Evolutionary conservation across 2,113 vertebrate species (phyloP).

Genomic region (Eudyptes chrysolophus): DNA sequence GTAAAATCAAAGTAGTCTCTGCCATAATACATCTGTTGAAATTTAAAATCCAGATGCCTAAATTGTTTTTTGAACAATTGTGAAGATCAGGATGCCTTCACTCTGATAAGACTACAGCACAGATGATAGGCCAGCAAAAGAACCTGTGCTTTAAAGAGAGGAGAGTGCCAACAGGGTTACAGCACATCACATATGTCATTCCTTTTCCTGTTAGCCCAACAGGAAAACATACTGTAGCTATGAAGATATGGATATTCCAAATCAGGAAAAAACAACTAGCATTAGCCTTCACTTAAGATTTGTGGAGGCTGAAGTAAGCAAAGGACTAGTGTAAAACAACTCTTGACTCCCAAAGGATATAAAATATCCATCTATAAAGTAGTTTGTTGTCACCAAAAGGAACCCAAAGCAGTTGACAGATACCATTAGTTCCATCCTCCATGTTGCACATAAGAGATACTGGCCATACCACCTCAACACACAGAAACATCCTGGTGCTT

Average conservation of each 20-base stretch:
- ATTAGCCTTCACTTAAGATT: background rate
- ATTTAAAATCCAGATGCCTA: background rate
- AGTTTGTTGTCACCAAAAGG: background rate
- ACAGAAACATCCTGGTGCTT: background rate
- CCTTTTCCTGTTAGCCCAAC: background rate
- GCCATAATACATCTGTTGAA: background rate
- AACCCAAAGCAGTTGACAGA: background rate
- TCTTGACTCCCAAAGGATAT: background rate
- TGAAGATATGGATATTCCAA: background rate
- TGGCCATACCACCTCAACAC: background rate
- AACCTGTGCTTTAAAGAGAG: background rate
- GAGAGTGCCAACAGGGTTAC: background rate
- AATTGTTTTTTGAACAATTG: background rate
- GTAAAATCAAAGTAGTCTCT: background rate
- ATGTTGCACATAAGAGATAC: fast-evolving
- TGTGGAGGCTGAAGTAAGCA: background rate
- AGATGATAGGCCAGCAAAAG: background rate
- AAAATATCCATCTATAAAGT: fast-evolving
- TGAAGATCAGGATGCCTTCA: background rate
- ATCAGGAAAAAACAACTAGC: background rate
- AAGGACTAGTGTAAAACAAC: background rate
- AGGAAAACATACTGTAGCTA: background rate
- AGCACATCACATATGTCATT: background rate
- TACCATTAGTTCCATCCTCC: background rate
- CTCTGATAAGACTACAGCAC: background rate